Conservation (phyloP, 2,888 invertebrate genomes). For the Sceliomorpha sp. region DNA sequence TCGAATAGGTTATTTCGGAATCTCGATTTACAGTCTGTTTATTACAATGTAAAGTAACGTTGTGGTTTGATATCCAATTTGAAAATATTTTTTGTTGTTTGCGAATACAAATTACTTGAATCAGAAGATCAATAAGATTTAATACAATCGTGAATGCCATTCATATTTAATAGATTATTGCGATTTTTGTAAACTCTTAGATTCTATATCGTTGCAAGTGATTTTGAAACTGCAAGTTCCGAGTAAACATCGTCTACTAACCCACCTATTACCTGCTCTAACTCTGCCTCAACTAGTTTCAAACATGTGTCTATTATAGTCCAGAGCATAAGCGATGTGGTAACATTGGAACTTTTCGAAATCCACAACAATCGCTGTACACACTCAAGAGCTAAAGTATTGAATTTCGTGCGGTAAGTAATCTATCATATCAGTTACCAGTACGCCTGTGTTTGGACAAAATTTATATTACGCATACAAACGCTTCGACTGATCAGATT, state of each 20-base stretch:
- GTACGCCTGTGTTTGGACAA: slow-evolving; percentile 17
- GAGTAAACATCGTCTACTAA: slow-evolving; percentile 51
- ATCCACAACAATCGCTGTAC: slow-evolving; percentile 43
- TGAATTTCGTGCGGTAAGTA: slow-evolving; percentile 20
- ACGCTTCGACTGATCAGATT: slow-evolving; percentile 8
- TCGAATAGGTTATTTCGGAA: too few species aligned
- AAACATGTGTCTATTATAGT: slow-evolving; percentile 49
- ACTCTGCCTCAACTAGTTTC: slow-evolving; percentile 48
- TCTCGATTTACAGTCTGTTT: too few species aligned
- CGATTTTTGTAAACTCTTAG: slow-evolving; percentile 6
- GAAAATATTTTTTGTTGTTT: too few species aligned
- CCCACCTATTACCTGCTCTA: slow-evolving; percentile 46
- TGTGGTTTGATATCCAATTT: not conserved
- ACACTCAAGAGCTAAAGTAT: slow-evolving; percentile 23
- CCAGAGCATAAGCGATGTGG: slow-evolving; percentile 46
- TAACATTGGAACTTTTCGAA: slow-evolving; percentile 43
- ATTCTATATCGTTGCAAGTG: slow-evolving; percentile 32
- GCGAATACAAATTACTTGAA: too few species aligned
- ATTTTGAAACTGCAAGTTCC: slow-evolving; percentile 47
- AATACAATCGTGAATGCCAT: not conserved
- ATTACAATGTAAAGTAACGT: too few species aligned
- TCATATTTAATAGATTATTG: slow-evolving; percentile 15
- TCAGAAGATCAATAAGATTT: not conserved
- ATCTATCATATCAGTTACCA: slow-evolving; percentile 34
- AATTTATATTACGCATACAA: slow-evolving; percentile 11